Percentiles rank a stretch among this genome's conserved stretches.
Evolutionary conservation across 2,888 invertebrate genomes (phyloP).

Genomic region (Atrina japonica): DNA sequence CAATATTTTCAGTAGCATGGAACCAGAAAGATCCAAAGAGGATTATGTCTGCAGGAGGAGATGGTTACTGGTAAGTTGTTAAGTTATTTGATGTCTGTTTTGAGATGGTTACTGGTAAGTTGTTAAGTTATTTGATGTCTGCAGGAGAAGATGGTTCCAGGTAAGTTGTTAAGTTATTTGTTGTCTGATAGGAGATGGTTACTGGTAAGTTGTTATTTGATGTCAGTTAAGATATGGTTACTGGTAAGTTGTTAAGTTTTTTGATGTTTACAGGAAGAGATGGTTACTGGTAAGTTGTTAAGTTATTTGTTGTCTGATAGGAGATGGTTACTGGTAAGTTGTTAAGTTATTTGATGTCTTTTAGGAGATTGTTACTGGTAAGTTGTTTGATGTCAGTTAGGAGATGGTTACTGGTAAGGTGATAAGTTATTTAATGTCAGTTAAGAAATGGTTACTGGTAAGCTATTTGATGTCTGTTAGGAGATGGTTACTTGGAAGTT

Average conservation of each 20-base stretch:
- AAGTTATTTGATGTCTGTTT: constrained; percentile 15
- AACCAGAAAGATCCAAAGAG: constrained; percentile 79
- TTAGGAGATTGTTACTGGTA: not conserved
- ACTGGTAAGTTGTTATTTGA: not conserved
- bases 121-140: not conserved
- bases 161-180: not conserved
- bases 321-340: not conserved
- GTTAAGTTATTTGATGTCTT: not conserved
- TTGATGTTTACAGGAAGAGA: constrained; percentile 79
- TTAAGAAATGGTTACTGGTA: no score
- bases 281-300: constrained; percentile 76
- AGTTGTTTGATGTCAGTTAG: not conserved
- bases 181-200: no score
- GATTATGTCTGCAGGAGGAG: constrained; percentile 79
- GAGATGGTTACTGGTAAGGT: no score
- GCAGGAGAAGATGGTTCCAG: constrained; percentile 47
- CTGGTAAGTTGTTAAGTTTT: no score
- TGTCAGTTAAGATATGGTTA: no score
- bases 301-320: constrained; percentile 17
- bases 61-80: constrained; percentile 78
- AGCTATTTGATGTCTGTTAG: constrained; percentile 79
- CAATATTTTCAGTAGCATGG: constrained; percentile 80
- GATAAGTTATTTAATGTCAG: no score
- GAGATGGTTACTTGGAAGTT: constrained; percentile 79
- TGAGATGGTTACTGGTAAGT: not conserved